phyloP scores from a whole-genome alignment of 2,113 vertebrate species.

The Corydoras maculifer region DNA sequence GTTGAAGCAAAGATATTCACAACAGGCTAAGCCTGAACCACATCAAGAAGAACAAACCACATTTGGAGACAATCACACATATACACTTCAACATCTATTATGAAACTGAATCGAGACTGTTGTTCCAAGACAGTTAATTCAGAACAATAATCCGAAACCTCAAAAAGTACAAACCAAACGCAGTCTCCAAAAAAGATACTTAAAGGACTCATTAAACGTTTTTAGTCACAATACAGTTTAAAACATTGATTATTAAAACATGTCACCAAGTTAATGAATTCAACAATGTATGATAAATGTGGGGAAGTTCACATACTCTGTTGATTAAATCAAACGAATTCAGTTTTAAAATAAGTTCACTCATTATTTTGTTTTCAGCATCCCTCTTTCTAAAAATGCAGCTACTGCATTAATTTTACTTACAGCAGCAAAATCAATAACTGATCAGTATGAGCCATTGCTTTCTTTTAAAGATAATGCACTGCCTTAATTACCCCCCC shows the following conservation, averaged over 20 bases:
- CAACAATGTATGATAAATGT: conserved; percentile 27
- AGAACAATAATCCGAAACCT: not conserved
- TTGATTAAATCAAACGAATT: conserved; percentile 31
- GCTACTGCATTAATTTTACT: too few species aligned
- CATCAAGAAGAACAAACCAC: not conserved
- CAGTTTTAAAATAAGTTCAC: not conserved
- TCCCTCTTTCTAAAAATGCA: not conserved
- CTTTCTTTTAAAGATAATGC: too few species aligned
- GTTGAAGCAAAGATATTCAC: not conserved
- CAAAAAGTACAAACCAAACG: not conserved
- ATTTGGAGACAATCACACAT: not conserved
- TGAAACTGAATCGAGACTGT: not conserved
- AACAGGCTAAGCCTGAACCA: conserved; percentile 1
- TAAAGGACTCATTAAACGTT: not conserved
- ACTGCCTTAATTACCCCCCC: too few species aligned
- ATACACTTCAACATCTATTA: not conserved
- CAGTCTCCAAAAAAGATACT: not conserved
- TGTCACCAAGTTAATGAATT: conserved; percentile 23
- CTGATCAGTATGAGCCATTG: too few species aligned
- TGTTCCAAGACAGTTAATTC: not conserved
- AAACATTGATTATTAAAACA: conserved; percentile 15
- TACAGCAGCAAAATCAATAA: too few species aligned
- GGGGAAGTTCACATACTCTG: conserved; percentile 30
- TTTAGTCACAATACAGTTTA: too few species aligned
- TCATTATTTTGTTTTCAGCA: not conserved